Evolutionary conservation across 2,113 vertebrate species (phyloP).

Genomic region (Daboia siamensis): DNA sequence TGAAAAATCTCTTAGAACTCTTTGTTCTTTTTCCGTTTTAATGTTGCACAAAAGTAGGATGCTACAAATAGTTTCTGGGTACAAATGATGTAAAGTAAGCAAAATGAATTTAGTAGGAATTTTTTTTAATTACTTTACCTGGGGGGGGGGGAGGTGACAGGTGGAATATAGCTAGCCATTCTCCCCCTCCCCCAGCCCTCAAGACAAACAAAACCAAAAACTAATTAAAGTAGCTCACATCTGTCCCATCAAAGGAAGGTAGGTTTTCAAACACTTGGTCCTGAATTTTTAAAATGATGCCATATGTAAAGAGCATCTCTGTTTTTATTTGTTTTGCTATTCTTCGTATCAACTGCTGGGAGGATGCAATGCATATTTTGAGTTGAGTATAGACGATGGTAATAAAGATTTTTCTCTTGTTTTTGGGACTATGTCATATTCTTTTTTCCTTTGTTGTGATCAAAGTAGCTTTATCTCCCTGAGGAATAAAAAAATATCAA

Average conservation of each 20-base stretch:
- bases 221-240: neutral
- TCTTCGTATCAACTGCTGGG: neutral
- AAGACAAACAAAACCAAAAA: neutral
- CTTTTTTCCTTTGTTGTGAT: neutral
- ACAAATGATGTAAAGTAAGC: neutral
- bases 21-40: neutral
- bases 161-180: neutral
- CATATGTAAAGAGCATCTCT: neutral
- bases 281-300: conserved; percentile 9
- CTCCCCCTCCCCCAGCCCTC: neutral
- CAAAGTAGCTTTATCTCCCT: conserved; percentile 16
- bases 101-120: neutral
- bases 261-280: neutral
- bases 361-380: neutral
- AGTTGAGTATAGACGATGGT: neutral
- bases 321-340: neutral
- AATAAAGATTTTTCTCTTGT: neutral
- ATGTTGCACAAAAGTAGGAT: neutral
- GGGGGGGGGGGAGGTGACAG: too few relatives aligned
- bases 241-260: neutral
- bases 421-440: neutral
- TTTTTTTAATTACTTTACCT: neutral
- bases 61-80: neutral
- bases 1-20: neutral
- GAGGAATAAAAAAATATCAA: neutral